A percentile compares a stretch with the other conserved stretches of the same genome.
Conservation (phyloP, 2,888 invertebrate species). For the Cantharis nigra region DNA sequence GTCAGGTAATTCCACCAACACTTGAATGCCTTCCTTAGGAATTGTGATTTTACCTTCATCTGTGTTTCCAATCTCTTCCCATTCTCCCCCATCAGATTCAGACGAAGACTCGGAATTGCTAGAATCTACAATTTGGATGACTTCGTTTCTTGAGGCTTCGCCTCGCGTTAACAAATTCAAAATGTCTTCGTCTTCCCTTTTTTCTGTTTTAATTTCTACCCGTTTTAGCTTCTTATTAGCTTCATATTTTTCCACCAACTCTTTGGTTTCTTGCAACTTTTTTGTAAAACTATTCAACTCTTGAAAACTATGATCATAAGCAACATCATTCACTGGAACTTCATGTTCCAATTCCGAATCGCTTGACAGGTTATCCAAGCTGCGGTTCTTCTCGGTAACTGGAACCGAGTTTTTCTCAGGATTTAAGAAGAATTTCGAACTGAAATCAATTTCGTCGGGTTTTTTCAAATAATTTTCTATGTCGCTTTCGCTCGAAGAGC, state of each 20-base stretch:
- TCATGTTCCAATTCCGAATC: slow-evolving; percentile 42
- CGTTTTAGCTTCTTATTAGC: slow-evolving; percentile 39
- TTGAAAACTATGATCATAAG: slow-evolving; percentile 54
- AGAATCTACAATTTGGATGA: slow-evolving; percentile 37
- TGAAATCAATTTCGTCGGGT: slow-evolving; percentile 60
- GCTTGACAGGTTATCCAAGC: slow-evolving; percentile 49
- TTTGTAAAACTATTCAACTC: slow-evolving; percentile 64
- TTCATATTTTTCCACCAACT: slow-evolving; percentile 60
- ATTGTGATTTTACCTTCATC: slow-evolving; percentile 56
- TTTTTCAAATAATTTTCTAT: slow-evolving; percentile 62
- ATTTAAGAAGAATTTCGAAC: slow-evolving; percentile 59
- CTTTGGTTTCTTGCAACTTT: slow-evolving; percentile 65
- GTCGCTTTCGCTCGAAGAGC: slow-evolving; percentile 53
- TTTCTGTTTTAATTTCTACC: slow-evolving; percentile 13
- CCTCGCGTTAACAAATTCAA: slow-evolving; percentile 69
- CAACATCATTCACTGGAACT: neutral
- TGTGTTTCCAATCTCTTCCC: slow-evolving; percentile 72
- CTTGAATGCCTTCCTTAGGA: slow-evolving; percentile 74
- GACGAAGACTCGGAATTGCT: slow-evolving; percentile 54
- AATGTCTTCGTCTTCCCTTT: slow-evolving; percentile 56
- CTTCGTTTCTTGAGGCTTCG: slow-evolving; percentile 54
- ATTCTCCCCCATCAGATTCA: slow-evolving; percentile 71
- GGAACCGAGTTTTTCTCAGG: slow-evolving; percentile 38
- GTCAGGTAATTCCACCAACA: slow-evolving; percentile 71
- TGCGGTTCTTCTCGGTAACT: slow-evolving; percentile 49